Base-by-base conservation (phyloP, 2,113 vertebrate species). In the Scalopus aquaticus region DNA sequence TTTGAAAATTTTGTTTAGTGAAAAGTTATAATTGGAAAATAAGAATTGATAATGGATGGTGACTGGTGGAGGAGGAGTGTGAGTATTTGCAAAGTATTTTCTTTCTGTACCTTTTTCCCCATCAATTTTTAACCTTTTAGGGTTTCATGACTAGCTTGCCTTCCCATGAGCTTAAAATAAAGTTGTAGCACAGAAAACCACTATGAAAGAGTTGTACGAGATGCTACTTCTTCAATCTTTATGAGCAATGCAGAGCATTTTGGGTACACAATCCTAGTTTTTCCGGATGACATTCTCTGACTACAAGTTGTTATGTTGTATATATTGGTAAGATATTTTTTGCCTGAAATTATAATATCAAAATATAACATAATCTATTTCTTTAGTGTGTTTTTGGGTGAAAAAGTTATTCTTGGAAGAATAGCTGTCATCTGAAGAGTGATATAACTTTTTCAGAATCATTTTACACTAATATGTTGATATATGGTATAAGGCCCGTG, bases 131-230 rank as follows among this genome's bases (percentile, higher is more conserved):
- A 90, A 35, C 13, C 6, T 76, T 92, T 67, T 84, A 67, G 35
- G 42, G 26, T 11, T 46, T 82, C 39, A 26, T 91, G 26, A 80
- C 89, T 93, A 73, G 86, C 28, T 82, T 86, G 42, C 37, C 20
- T 93, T 86, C 10, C 73, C 15, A 42, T 95, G 46, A 94, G 72
- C 35, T 81, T 85, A 91, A 88, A 88, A 22, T 93, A 91, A 88
- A 88, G 19, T 91, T 89, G 76, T 51, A 74, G 10, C 35, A 69
- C 5, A 56, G 54, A 82, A 88, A 94, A 58, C 9, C 8, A 69
- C 79, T 77, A 86, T 35, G 56, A 60, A 56, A 56, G 30, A 88
- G 16, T 88, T 88, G 16, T 74, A n/a, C 3, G 87, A 42, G 20
- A 56, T 67, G 11, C 22, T 81, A 32, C 32, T 19, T 95, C 22